These are phyloP conservation scores for Gallinago paraguaiae DNA, from an alignment of 2,113 vertebrate species.

Conservation along the genomic window DNA sequence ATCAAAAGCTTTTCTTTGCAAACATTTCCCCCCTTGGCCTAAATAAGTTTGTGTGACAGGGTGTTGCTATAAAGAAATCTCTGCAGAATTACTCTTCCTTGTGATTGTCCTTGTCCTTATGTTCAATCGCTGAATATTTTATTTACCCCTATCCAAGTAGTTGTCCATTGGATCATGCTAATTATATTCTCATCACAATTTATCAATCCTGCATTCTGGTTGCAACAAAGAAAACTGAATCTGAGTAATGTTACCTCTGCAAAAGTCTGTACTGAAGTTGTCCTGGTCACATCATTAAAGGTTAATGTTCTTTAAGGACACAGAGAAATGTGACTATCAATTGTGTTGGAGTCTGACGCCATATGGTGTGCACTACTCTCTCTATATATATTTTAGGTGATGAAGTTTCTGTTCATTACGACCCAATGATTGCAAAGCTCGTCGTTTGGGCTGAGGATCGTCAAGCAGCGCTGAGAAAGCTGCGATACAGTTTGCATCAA, in stretches of 20 bases:
- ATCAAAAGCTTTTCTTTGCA: background rate
- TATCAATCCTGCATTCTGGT: background rate
- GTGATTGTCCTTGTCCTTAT: background rate
- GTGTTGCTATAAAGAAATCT: background rate
- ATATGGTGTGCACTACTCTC: background rate
- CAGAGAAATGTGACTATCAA: background rate
- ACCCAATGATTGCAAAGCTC: slow-evolving; percentile 98
- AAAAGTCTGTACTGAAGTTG: background rate
- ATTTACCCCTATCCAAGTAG: background rate
- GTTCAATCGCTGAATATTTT: background rate
- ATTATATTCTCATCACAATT: background rate
- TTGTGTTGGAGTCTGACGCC: background rate
- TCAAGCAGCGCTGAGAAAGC: slow-evolving; percentile 85
- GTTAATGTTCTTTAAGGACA: background rate
- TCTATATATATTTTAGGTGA: slow-evolving; percentile 79
- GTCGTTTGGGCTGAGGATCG: slow-evolving; percentile 96
- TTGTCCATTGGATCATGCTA: background rate
- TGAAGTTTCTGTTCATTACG: slow-evolving; percentile 93
- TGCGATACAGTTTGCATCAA: slow-evolving; percentile 86
- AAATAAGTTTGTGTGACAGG: background rate
- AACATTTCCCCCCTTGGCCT: background rate
- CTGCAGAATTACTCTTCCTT: background rate
- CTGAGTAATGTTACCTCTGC: background rate
- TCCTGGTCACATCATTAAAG: background rate
- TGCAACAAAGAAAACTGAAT: background rate